Percentiles rank a stretch among this genome's conserved stretches.
Evolutionary conservation across 1,140 invertebrate species (phyloP).

Genomic region (Dufourea novaeangliae): DNA sequence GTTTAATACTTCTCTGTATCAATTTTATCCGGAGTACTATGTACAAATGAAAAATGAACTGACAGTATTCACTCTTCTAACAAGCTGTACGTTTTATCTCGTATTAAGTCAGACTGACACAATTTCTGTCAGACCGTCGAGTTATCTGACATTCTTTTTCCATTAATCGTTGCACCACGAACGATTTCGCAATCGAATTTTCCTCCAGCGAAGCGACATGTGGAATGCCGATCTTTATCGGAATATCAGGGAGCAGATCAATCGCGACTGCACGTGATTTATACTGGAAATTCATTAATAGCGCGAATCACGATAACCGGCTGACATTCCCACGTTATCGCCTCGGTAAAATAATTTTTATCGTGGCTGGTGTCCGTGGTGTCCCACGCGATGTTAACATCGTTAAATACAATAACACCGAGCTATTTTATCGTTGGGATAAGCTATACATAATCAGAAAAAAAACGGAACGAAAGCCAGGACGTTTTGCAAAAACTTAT

Average conservation of each 20-base stretch:
- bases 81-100: background rate
- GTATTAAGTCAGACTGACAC: slow-evolving; percentile 16
- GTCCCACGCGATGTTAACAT: slow-evolving; percentile 32
- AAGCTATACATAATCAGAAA: background rate
- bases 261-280: slow-evolving; percentile 32
- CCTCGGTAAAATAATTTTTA: slow-evolving; percentile 57
- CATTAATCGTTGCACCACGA: background rate
- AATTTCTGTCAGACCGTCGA: background rate
- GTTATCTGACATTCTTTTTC: background rate
- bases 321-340: slow-evolving; percentile 54
- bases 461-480: background rate
- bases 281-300: slow-evolving; percentile 51
- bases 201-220: background rate
- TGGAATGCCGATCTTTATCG: background rate
- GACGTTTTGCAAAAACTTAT: background rate
- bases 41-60: background rate
- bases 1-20: too few relatives aligned
- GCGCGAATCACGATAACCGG: slow-evolving; percentile 52
- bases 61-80: background rate
- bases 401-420: slow-evolving; percentile 22
- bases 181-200: background rate
- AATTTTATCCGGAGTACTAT: too few relatives aligned
- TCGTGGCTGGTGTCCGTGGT: slow-evolving; percentile 14
- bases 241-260: slow-evolving; percentile 4
- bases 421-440: slow-evolving; percentile 10